These are phyloP conservation scores for Flexamia atlantica DNA, from an alignment of 2,888 invertebrate genomes.

Conservation along the genomic window DNA sequence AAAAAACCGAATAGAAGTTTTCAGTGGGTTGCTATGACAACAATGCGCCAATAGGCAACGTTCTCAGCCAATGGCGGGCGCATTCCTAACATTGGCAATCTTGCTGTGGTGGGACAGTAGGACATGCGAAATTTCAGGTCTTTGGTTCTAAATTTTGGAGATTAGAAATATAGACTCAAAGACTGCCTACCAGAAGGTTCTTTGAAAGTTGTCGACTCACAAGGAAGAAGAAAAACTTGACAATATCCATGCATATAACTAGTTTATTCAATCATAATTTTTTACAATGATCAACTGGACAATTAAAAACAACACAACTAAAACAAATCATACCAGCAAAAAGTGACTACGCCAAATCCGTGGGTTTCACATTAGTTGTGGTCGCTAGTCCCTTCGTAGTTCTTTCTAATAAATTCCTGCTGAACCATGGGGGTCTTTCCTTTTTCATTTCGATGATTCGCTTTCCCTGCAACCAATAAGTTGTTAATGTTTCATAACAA, in stretches of 20 bases:
- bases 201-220: too few relatives aligned
- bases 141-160: too few relatives aligned
- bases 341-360: conserved; percentile 67
- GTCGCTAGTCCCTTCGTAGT: conserved; percentile 83
- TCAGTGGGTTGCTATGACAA: too few relatives aligned
- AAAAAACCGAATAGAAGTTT: too few relatives aligned
- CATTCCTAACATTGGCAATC: too few relatives aligned
- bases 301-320: not conserved
- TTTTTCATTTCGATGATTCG: conserved; percentile 92
- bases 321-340: not conserved
- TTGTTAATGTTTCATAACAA: too few relatives aligned
- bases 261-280: not conserved
- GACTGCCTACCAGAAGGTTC: too few relatives aligned
- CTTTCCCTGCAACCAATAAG: conserved; percentile 76
- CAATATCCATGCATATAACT: not conserved
- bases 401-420: conserved; percentile 88
- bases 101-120: too few relatives aligned
- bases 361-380: conserved; percentile 79
- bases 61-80: too few relatives aligned
- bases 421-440: conserved; percentile 92
- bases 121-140: too few relatives aligned
- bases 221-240: not conserved
- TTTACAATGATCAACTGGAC: not conserved
- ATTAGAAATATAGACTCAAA: too few relatives aligned
- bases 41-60: too few relatives aligned